Evolutionary conservation across 2,888 invertebrate species (phyloP).

Genomic region (Plebejus argus): DNA sequence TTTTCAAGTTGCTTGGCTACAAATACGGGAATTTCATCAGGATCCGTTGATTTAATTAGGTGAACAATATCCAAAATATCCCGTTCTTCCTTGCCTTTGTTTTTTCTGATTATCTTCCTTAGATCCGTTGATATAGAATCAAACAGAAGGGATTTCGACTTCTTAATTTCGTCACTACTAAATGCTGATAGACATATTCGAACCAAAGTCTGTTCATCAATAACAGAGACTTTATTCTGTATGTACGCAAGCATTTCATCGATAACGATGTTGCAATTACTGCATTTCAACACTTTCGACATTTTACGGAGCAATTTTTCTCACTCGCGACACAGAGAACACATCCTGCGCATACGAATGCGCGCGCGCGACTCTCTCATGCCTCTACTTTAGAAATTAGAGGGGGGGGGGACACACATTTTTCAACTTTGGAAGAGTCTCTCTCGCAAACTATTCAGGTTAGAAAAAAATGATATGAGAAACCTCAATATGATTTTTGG

Average conservation of each 20-base stretch:
- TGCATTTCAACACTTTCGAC: conserved; percentile 24
- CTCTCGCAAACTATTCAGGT: too few species aligned
- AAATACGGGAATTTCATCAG: conserved; percentile 40
- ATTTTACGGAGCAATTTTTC: neutral
- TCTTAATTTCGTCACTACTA: conserved; percentile 36
- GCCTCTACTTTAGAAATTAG: too few species aligned
- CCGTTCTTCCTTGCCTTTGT: conserved; percentile 39
- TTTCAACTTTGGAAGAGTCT: too few species aligned
- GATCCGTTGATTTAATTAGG: conserved; percentile 39
- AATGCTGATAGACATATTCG: conserved; percentile 40
- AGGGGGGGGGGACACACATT: too few species aligned
- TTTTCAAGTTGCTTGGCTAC: conserved; percentile 40
- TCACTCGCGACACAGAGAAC: too few species aligned
- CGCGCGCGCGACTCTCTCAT: too few species aligned
- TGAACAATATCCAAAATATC: conserved; percentile 37
- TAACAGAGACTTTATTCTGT: conserved; percentile 39
- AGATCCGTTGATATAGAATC: conserved; percentile 36
- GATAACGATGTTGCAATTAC: conserved; percentile 33
- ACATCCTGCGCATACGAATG: too few species aligned
- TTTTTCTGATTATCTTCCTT: conserved; percentile 38
- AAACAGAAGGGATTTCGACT: conserved; percentile 36
- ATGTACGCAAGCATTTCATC: conserved; percentile 39
- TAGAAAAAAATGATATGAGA: too few species aligned
- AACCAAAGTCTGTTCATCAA: conserved; percentile 38
- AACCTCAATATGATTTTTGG: too few species aligned